phyloP scores from a whole-genome alignment of 2,888 invertebrate genomes.

The Dryadula phaetusa region DNA sequence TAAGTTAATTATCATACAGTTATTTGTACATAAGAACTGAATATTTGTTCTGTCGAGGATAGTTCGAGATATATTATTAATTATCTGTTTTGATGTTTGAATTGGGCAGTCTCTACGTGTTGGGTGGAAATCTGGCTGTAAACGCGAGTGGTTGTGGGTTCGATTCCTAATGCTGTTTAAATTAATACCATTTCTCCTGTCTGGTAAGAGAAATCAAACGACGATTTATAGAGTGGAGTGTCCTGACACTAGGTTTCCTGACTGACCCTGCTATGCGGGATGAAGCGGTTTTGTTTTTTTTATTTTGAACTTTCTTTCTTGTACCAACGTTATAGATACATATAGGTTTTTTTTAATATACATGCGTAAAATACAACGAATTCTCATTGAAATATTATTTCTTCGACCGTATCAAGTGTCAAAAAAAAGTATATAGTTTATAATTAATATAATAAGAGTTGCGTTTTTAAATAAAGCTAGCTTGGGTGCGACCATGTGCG shows the following conservation, averaged over 20 bases:
- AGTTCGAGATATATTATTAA: background rate
- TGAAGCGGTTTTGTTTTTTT: no score
- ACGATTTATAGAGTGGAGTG: no score
- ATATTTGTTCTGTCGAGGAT: slow-evolving; percentile 6
- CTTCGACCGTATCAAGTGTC: slow-evolving; percentile 34
- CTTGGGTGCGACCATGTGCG: slow-evolving; percentile 32
- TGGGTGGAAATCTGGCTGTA: no score
- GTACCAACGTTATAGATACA: background rate
- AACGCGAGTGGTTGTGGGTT: no score
- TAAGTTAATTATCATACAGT: slow-evolving; percentile 16
- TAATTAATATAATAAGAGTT: slow-evolving; percentile 26
- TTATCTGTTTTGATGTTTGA: slow-evolving; percentile 3
- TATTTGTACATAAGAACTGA: slow-evolving; percentile 24
- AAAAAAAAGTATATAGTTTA: slow-evolving; percentile 16
- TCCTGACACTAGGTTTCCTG: no score
- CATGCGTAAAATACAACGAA: slow-evolving; percentile 31
- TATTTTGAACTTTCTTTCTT: no score
- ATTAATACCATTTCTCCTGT: no score
- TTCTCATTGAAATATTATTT: slow-evolving; percentile 3
- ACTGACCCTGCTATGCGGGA: no score
- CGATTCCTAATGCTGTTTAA: no score
- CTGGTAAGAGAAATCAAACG: no score
- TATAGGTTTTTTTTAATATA: background rate
- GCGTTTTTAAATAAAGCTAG: slow-evolving; percentile 32
- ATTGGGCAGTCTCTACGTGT: slow-evolving; percentile 10